Conservation (phyloP, 2,797 vertebrate species). For the Sebastolobus altivelis region DNA sequence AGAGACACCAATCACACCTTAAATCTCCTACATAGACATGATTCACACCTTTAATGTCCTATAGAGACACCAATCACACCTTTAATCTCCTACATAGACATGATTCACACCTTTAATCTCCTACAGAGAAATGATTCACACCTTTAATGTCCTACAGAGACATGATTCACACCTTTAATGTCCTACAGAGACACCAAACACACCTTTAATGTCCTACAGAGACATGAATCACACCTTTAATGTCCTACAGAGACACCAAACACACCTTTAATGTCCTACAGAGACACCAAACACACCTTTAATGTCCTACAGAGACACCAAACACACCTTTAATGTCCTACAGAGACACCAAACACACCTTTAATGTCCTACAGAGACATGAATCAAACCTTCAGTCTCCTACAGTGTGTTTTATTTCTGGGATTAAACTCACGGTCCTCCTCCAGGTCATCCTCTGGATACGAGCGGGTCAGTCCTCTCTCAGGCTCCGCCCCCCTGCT, state of each 20-base stretch:
- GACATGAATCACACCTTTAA: no score
- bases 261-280: no score
- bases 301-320: slow-evolving; percentile 55
- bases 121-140: slow-evolving; percentile 30
- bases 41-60: slow-evolving; percentile 57
- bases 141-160: background rate
- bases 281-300: no score
- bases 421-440: slow-evolving; percentile 81
- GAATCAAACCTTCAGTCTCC: background rate
- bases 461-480: slow-evolving; percentile 12
- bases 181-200: fast-evolving
- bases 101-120: slow-evolving; percentile 49
- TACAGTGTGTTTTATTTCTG: background rate
- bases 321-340: background rate
- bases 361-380: background rate
- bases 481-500: slow-evolving; percentile 67
- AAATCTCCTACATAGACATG: slow-evolving; percentile 75
- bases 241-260: no score
- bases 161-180: no score
- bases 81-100: background rate
- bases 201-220: no score
- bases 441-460: slow-evolving; percentile 79
- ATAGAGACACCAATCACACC: background rate
- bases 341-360: background rate
- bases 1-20: no score